Conservation (phyloP, 2,113 vertebrate genomes). For the Forbesichthys agassizii region DNA sequence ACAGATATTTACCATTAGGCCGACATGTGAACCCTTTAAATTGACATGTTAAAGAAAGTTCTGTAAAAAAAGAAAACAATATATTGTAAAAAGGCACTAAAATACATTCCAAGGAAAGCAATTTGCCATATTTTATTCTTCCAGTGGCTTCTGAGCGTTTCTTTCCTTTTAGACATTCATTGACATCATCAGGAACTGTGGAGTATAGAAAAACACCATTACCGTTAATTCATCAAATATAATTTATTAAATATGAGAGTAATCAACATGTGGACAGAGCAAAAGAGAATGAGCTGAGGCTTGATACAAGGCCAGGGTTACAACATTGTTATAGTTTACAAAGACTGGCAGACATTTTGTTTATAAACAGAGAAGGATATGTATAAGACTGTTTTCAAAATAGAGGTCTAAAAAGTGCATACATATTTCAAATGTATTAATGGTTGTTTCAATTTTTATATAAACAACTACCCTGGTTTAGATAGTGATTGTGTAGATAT, state of each 20-base stretch:
- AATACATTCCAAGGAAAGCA: too few relatives aligned
- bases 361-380: too few relatives aligned
- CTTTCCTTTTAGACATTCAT: constrained; percentile 75
- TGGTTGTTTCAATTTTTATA: not conserved
- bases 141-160: not conserved
- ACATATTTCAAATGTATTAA: not conserved
- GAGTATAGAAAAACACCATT: not conserved
- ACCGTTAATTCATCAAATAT: not conserved
- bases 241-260: not conserved
- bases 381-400: too few relatives aligned
- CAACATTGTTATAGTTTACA: too few relatives aligned
- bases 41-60: too few relatives aligned
- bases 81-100: too few relatives aligned
- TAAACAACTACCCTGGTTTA: not conserved
- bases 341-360: too few relatives aligned
- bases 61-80: too few relatives aligned
- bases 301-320: not conserved
- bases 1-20: too few relatives aligned
- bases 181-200: constrained; percentile 76
- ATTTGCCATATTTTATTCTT: constrained; percentile 34
- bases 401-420: too few relatives aligned
- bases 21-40: too few relatives aligned
- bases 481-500: not conserved
- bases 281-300: not conserved
- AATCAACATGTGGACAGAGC: not conserved